These are phyloP conservation scores for Dolichoris vasculosae DNA, from an alignment of 1,140 invertebrate genomes.

Conservation along the genomic window DNA sequence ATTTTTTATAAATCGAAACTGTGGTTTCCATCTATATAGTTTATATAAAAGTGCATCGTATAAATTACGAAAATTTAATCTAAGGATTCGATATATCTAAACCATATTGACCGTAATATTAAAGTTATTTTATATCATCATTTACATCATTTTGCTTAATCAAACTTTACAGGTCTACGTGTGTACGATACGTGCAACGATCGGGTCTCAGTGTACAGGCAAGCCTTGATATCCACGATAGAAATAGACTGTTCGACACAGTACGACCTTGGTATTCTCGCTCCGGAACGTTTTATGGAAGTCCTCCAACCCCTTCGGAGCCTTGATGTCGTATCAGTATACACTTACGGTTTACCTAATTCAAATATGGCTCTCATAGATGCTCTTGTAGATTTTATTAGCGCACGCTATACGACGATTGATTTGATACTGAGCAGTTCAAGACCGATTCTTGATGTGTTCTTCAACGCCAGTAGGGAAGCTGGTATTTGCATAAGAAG, in stretches of 20 bases:
- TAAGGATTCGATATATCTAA: no score
- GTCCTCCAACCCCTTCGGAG: conserved; percentile 63
- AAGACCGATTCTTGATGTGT: conserved; percentile 50
- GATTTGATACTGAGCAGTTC: conserved; percentile 63
- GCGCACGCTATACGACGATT: conserved; percentile 59
- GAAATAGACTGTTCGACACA: conserved; percentile 63
- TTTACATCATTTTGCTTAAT: no score
- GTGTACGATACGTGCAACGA: conserved; percentile 70
- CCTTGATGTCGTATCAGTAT: conserved; percentile 62
- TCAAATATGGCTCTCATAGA: conserved; percentile 61
- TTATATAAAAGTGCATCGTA: no score
- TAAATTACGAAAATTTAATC: no score
- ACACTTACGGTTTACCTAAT: conserved; percentile 61
- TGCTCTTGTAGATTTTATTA: conserved; percentile 63
- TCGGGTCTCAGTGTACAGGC: conserved; percentile 64
- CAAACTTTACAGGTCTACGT: conserved; percentile 61
- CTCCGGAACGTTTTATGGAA: conserved; percentile 57
- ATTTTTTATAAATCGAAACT: no score
- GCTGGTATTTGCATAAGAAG: conserved; percentile 66
- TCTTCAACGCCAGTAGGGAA: conserved; percentile 59
- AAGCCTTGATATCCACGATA: conserved; percentile 59
- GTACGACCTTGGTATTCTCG: conserved; percentile 66
- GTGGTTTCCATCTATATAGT: no score
- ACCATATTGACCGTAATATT: no score
- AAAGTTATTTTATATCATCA: no score